These are phyloP conservation scores for Nezara viridula DNA, from an alignment of 2,888 invertebrate genomes.

Conservation along the genomic window DNA sequence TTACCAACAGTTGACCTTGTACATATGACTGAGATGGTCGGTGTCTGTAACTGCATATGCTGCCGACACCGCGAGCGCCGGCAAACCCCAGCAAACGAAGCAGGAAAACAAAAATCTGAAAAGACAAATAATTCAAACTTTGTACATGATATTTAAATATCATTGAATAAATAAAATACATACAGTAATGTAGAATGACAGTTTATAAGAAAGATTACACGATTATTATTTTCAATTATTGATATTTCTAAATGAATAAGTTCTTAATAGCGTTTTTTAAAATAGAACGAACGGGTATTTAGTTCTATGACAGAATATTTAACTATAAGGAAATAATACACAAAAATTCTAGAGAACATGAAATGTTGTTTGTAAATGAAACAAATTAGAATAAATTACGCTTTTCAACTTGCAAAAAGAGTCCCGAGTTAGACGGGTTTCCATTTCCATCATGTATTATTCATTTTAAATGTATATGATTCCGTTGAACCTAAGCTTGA, in stretches of 20 bases:
- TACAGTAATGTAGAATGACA: too few relatives aligned
- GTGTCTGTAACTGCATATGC: conserved; percentile 57
- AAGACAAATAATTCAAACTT: not conserved
- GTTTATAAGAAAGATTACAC: too few relatives aligned
- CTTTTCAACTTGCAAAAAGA: not conserved
- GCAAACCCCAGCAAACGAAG: conserved; percentile 61
- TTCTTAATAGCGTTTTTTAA: not conserved
- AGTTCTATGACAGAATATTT: not conserved
- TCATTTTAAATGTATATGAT: not conserved
- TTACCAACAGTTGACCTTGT: conserved; percentile 63
- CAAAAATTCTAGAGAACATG: not conserved
- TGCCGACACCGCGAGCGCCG: conserved; percentile 59
- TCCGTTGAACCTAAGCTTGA: not conserved
- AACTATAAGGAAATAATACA: not conserved
- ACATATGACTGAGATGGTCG: conserved; percentile 57
- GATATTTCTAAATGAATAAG: not conserved
- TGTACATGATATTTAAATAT: too few relatives aligned
- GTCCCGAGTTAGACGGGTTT: not conserved
- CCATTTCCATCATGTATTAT: not conserved
- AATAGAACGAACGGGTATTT: not conserved
- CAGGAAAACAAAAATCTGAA: conserved; percentile 52
- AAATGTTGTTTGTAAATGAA: not conserved
- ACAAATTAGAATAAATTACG: not conserved
- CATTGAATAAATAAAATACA: too few relatives aligned
- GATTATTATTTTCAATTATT: not conserved